Conservation (phyloP, 2,113 vertebrate species). For the Oreochromis aureus region DNA sequence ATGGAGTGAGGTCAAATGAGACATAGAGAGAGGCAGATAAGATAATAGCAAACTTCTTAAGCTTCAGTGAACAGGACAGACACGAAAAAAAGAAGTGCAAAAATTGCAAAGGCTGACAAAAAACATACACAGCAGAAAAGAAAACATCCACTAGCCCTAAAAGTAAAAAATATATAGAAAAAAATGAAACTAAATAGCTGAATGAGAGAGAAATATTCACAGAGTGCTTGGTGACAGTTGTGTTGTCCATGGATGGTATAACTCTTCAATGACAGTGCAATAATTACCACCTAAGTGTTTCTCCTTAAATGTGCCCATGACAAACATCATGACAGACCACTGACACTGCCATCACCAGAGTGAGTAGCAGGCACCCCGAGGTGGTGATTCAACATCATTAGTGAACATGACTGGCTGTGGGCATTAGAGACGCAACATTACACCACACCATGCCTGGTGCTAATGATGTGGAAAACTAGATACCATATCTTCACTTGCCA, state of each 20-base stretch:
- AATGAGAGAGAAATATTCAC: not conserved
- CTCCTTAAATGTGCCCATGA: constrained; percentile 56
- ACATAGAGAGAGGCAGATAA: not conserved
- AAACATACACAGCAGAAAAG: not conserved
- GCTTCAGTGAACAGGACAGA: constrained; percentile 3
- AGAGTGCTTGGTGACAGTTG: not conserved
- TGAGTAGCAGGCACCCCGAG: constrained; percentile 42
- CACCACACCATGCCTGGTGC: constrained; percentile 61
- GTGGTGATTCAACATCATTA: constrained; percentile 76
- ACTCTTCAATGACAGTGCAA: constrained; percentile 8
- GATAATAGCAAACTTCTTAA: not conserved
- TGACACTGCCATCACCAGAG: constrained; percentile 51
- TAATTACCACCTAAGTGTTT: constrained; percentile 61
- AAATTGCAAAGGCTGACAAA: not conserved
- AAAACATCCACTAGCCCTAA: not conserved
- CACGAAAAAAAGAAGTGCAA: not conserved
- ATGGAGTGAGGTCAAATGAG: constrained; percentile 1
- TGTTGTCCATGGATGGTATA: not conserved
- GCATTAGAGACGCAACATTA: constrained; percentile 78
- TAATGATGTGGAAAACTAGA: constrained; percentile 77
- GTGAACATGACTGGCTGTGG: constrained; percentile 72
- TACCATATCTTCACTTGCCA: constrained; percentile 61
- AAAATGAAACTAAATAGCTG: not conserved
- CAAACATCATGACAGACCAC: constrained; percentile 57
- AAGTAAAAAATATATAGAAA: not conserved